Conservation (phyloP, 2,888 invertebrate genomes). For the Marasmarcha lunaedactyla region DNA sequence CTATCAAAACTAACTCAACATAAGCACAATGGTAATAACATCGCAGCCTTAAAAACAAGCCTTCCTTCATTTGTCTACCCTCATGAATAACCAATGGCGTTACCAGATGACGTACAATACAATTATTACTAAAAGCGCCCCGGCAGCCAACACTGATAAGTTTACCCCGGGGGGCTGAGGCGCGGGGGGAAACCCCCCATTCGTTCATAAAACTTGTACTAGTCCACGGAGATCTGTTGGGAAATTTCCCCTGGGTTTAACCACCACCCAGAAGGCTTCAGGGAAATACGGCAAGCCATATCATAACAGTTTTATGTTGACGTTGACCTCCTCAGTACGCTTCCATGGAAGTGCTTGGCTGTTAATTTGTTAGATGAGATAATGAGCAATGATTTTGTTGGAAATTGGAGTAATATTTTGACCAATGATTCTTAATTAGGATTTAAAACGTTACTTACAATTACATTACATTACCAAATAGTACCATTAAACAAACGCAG, state of each 20-base stretch:
- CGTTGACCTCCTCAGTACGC: slow-evolving; percentile 45
- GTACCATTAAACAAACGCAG: too few species aligned
- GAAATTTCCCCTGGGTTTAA: slow-evolving; percentile 67
- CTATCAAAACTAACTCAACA: too few species aligned
- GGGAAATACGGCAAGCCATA: slow-evolving; percentile 68
- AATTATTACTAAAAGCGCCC: slow-evolving; percentile 18
- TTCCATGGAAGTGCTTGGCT: slow-evolving; percentile 15
- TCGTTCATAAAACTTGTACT: slow-evolving; percentile 66
- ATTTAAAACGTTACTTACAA: too few species aligned
- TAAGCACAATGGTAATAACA: too few species aligned
- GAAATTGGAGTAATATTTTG: too few species aligned
- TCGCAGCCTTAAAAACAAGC: too few species aligned
- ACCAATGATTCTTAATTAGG: too few species aligned
- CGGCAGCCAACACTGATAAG: slow-evolving; percentile 31
- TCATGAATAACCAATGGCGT: neutral
- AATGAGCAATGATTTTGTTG: neutral
- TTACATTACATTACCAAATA: too few species aligned
- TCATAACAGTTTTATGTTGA: slow-evolving; percentile 70
- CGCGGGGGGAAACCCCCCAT: slow-evolving; percentile 22
- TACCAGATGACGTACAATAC: slow-evolving; percentile 1
- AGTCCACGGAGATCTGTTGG: slow-evolving; percentile 57
- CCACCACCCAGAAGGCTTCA: slow-evolving; percentile 43
- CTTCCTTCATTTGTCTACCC: neutral
- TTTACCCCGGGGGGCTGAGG: slow-evolving; percentile 35
- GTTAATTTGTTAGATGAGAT: slow-evolving; percentile 21